Evolutionary conservation across 1,140 invertebrate genomes (phyloP), one percentile per base, ranked within the genome.

Genomic region (Ephestia elutella): DNA sequence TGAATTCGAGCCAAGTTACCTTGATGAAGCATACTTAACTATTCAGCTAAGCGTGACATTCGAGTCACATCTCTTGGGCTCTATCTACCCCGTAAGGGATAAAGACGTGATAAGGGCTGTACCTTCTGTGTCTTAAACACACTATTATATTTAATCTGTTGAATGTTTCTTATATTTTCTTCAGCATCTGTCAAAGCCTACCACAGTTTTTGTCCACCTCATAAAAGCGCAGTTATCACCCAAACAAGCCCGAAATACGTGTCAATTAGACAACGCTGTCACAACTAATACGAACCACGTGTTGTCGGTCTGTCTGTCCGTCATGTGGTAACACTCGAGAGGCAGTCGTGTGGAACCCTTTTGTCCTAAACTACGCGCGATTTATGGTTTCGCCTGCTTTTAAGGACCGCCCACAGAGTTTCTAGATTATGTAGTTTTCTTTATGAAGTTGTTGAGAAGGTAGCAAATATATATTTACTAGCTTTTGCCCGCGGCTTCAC

Each of bases 241-340:
- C 13, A 44, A 44, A 44, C 38, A 44, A 44, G 15, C 13, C 35
- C 58, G 57, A 69, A 64, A 63, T 62, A 66, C 56, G 63, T 62
- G 57, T 65, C 65, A 72, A 71, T 75, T 75, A 70, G 51, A 54
- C 53, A 51, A 56, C 54, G 53, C 49, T 73, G 72, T 75, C 72
- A 72, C 65, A 73, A 68, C 66, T 71, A 73, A 73, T 78, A 66
- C 63, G 59, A 51, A 68, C 53, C 73, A 76, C 62, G 65, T 74
- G 73, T 71, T 17, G 49, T 50, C 49, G 17, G 60, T 59, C 59
- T 50, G 56, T 60, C 56, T 54, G 62, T 66, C 56, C 32, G 59
- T 64, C 78, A 81, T 62, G 71, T 81, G 78, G 65, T 71, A 76
- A 68, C 76, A 75, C 76, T 81, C 61, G 60, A 56, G 17, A 9